These are phyloP conservation scores for Drosophila greeni DNA, from an alignment of 2,888 invertebrate species.

Conservation along the genomic window DNA sequence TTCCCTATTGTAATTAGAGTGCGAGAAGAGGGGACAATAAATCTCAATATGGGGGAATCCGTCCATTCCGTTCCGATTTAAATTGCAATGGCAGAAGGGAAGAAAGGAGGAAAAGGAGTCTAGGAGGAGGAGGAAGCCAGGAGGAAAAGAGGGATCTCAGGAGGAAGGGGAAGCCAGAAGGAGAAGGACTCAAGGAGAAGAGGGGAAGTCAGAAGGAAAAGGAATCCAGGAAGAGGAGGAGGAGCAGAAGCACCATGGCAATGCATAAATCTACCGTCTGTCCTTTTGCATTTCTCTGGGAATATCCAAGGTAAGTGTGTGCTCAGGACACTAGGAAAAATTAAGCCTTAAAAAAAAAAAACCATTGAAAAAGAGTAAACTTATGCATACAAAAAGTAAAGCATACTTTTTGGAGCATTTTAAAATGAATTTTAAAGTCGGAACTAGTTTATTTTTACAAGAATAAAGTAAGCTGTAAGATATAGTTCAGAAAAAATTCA, in stretches of 20 bases:
- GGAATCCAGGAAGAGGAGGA: neutral
- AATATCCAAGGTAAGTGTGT: conserved; percentile 9
- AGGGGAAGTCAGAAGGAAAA: too few relatives aligned
- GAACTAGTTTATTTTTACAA: too few relatives aligned
- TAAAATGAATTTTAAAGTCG: too few relatives aligned
- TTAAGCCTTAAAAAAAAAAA: neutral
- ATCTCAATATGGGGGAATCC: conserved; percentile 59
- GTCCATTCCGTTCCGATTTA: conserved; percentile 33
- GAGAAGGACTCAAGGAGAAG: too few relatives aligned
- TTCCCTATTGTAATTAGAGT: conserved; percentile 68
- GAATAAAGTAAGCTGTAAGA: too few relatives aligned
- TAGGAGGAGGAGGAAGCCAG: neutral
- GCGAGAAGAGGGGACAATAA: conserved; percentile 45
- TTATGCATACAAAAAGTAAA: too few relatives aligned
- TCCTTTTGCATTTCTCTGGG: conserved; percentile 9
- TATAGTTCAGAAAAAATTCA: too few relatives aligned
- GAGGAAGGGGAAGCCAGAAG: neutral
- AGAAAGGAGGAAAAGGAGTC: neutral
- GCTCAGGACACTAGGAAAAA: neutral
- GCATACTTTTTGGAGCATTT: too few relatives aligned
- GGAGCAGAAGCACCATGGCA: conserved; percentile 35
- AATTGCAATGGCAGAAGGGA: conserved; percentile 28
- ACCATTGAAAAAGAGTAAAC: too few relatives aligned
- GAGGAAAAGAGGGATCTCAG: neutral
- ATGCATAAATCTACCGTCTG: conserved; percentile 62